Evolutionary conservation across 53 echinoderm and acorn worm species (phyloP), one percentile per base, ranked within the genome.

Genomic region (Echinometra lucunter): DNA sequence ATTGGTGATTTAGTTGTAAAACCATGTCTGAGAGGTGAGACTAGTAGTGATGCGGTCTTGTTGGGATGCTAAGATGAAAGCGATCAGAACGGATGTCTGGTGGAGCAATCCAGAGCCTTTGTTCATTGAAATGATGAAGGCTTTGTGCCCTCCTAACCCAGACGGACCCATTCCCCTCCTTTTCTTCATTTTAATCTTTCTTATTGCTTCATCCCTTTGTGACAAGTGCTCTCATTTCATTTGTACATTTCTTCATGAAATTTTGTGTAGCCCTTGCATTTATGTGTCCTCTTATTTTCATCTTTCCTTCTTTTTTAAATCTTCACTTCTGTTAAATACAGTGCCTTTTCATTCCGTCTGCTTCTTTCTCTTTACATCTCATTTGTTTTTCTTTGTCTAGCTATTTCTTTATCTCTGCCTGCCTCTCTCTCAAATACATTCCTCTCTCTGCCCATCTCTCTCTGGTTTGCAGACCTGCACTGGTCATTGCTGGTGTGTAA

Each of bases 81-180:
- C n/a, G n/a, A n/a, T 9, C 19, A 49, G 49, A 83, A 49, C 83
- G 83, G 83, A 83, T 83, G 83, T 83, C 83, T 83, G 83, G 45
- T 83, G 12, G 49, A 83, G 83, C 83, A 45, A 83, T 83, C 80
- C 80, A 47, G 80, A 40, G 27, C 49, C 83, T 83, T 83, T 83
- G 83, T 83, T 83, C 83, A 83, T 15, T 49, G 27, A 27, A 6
- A 45, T 83, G 38, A 78, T 78, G 40, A 42, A 80, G 45, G 45
- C 83, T 83, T 83, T 83, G 83, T 83, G 83, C 44, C 83, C 45
- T 49, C 0, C 45, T 25, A n/a, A 47, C 83, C 83, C 49, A 75
- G 75, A 75, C 70, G 70, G 70, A 70, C 44, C 83, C 83, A 83
- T 83, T 83, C 47, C 49, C 83, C 83, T 83, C 27, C 80, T 16